A percentile compares a stretch with the other conserved stretches of the same genome.
These are phyloP conservation scores for Psylliodes chrysocephalus DNA, from an alignment of 2,888 invertebrate genomes.

Conservation along the genomic window DNA sequence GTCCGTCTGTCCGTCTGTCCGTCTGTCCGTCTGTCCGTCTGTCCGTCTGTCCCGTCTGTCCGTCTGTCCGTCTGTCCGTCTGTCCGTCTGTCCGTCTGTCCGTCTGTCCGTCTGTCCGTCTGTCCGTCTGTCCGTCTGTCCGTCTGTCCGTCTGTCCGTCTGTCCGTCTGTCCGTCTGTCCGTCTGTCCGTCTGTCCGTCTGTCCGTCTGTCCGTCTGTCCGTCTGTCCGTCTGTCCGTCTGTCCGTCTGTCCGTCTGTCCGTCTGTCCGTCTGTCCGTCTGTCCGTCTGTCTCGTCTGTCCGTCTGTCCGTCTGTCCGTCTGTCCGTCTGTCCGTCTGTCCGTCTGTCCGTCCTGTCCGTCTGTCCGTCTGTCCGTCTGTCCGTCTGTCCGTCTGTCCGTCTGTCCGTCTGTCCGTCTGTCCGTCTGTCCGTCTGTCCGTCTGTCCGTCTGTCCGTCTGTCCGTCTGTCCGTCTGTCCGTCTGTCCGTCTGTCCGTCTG, in stretches of 20 bases:
- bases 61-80: constrained; percentile 34
- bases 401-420: constrained; percentile 34
- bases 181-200: constrained; percentile 34
- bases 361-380: constrained; percentile 31
- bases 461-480: constrained; percentile 34
- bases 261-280: constrained; percentile 33
- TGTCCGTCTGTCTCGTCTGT: too few species aligned
- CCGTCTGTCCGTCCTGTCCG: too few species aligned
- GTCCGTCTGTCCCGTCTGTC: too few species aligned
- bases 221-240: constrained; percentile 32
- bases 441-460: constrained; percentile 35
- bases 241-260: constrained; percentile 34
- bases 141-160: constrained; percentile 34
- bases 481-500: constrained; percentile 35
- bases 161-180: constrained; percentile 34
- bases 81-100: constrained; percentile 35
- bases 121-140: constrained; percentile 35
- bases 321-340: constrained; percentile 33
- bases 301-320: constrained; percentile 32
- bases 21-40: constrained; percentile 34
- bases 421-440: constrained; percentile 34
- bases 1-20: constrained; percentile 35
- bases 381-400: constrained; percentile 35
- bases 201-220: constrained; percentile 34
- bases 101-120: constrained; percentile 34